Percentiles rank a stretch among this genome's conserved stretches.
These are phyloP conservation scores for Erpobdella octoculata DNA, from an alignment of 2,888 invertebrate genomes.

Conservation along the genomic window DNA sequence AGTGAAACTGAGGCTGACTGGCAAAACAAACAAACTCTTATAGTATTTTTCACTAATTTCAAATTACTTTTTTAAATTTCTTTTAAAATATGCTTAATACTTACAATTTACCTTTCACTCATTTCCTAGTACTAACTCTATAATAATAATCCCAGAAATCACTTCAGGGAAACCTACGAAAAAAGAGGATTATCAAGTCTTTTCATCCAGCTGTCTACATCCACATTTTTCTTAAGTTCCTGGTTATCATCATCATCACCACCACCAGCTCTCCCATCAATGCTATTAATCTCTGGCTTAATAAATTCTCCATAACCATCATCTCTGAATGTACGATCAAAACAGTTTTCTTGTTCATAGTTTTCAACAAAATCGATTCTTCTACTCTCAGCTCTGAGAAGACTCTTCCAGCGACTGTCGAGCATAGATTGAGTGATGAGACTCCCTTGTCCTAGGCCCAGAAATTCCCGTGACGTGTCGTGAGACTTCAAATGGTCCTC, in stretches of 20 bases:
- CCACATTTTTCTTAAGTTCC: neutral
- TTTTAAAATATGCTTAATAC: too few species aligned
- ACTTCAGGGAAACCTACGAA: too few species aligned
- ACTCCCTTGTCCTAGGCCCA: neutral
- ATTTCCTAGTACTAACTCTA: too few species aligned
- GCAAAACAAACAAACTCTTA: too few species aligned
- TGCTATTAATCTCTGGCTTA: neutral
- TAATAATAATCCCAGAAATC: too few species aligned
- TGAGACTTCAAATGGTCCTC: neutral
- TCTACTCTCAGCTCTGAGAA: neutral
- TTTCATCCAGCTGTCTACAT: neutral
- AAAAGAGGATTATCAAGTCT: neutral
- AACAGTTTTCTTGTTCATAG: constrained; percentile 1
- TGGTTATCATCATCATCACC: neutral
- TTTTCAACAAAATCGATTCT: neutral
- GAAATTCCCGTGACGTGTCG: neutral
- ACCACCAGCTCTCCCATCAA: neutral
- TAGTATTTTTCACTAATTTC: too few species aligned
- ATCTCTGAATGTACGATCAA: neutral
- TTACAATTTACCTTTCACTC: too few species aligned
- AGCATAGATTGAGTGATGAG: neutral
- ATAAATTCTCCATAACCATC: neutral
- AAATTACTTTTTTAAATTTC: too few species aligned
- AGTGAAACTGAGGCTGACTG: too few species aligned
- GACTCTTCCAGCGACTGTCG: neutral